Evolutionary conservation across 2,113 vertebrate genomes (phyloP), one percentile per base, ranked within the genome.

Genomic region (Leucopsar rothschildi): DNA sequence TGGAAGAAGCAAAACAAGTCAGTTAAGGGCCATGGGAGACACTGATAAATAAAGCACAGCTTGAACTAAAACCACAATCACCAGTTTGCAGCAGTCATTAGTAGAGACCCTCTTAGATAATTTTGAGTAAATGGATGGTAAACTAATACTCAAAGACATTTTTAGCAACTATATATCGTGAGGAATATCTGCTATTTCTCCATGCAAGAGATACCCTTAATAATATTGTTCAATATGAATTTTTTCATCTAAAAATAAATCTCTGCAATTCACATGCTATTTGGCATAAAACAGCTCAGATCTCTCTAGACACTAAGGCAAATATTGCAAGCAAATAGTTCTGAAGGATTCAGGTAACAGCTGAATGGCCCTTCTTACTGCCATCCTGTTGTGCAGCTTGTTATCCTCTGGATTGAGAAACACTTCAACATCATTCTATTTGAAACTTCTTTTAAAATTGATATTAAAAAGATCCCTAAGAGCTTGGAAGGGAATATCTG

Each of bases 301-400:
- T 39, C 4, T 47, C 44, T 57, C 64, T 37, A 65, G 20, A 76
- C 28, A 53, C 28, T 45, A 65, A 57, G 55, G 55, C 2, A 8
- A 57, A 11, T 20, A 73, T 15, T 55, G 17, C n/a, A 77, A 73
- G 13, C 7, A 80, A 56, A 45, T n/a, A 42, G 6, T 61, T 52
- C 21, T 11, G 40, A 75, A 82, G 27, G 25, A 65, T 44, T 65
- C 14, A 31, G 9, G 12, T 22, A 70, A 57, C 10, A 45, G 19
- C 27, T 60, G 37, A 85, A 44, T 7, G 20, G 33, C 12, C 6
- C 20, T 75, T 39, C 18, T n/a, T 27, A 31, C 8, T 28, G 25
- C 29, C 53, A 66, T 15, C 6, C n/a, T 5, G 2, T 17, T 2
- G 0, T 19, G 17, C n/a, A 78, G 10, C 8, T 60, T 39, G 33